phyloP scores from a whole-genome alignment of 2,113 vertebrate genomes.

The Pithys albifrons region DNA sequence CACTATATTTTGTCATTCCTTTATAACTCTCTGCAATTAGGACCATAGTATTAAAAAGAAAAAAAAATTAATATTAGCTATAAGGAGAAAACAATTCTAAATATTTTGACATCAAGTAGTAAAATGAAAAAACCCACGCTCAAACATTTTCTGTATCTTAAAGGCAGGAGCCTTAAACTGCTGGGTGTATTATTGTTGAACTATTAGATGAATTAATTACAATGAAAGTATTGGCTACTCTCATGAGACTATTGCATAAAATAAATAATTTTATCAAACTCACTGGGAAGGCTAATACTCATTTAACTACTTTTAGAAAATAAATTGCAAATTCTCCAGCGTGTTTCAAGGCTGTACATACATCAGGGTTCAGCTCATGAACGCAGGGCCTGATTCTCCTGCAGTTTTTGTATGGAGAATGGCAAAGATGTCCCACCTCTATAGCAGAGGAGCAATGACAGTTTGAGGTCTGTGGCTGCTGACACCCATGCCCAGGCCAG shows the following conservation, averaged over 20 bases:
- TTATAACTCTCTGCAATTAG: conserved; percentile 70
- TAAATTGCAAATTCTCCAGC: background rate
- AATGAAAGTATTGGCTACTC: background rate
- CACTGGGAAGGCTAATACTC: background rate
- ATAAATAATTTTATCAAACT: conserved; percentile 11
- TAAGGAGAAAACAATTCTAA: conserved; percentile 63
- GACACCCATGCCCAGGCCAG: background rate
- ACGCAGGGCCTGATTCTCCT: background rate
- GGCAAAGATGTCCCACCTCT: background rate
- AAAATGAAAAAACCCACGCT: background rate
- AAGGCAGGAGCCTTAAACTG: background rate
- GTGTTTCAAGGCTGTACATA: background rate
- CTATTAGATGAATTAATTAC: conserved; percentile 20
- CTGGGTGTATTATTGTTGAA: background rate
- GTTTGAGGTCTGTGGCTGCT: background rate
- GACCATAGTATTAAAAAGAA: conserved; percentile 48
- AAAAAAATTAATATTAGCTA: conserved; percentile 47
- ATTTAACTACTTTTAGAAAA: conserved; percentile 8
- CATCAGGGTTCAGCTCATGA: background rate
- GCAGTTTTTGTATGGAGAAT: accelerated
- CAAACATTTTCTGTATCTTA: conserved; percentile 10
- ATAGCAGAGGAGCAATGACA: background rate
- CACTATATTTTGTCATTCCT: conserved; percentile 69
- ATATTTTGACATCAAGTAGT: conserved; percentile 79
- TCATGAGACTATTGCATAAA: background rate